These are phyloP conservation scores for Butastur rufipennis DNA, from an alignment of 2,113 vertebrate genomes.

Conservation along the genomic window DNA sequence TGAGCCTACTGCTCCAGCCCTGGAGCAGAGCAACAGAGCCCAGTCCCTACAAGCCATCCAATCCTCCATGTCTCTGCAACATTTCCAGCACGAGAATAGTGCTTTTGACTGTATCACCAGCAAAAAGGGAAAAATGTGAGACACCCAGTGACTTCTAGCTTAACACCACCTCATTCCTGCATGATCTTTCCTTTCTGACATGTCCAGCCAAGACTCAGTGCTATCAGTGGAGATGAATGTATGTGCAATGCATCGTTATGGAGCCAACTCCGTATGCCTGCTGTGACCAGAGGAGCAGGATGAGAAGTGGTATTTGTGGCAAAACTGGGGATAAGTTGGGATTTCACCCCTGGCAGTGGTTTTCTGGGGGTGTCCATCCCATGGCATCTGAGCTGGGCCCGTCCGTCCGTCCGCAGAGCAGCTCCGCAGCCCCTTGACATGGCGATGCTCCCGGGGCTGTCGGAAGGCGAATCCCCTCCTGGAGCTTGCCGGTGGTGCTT, in stretches of 20 bases:
- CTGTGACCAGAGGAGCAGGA: background rate
- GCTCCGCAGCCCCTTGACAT: too few relatives aligned
- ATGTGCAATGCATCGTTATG: accelerated
- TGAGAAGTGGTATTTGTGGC: background rate
- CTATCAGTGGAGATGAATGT: accelerated
- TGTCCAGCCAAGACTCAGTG: background rate
- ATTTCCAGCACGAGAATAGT: background rate
- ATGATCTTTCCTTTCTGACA: accelerated
- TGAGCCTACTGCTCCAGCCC: background rate
- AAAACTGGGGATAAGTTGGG: background rate
- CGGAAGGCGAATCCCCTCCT: too few relatives aligned
- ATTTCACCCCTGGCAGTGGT: background rate
- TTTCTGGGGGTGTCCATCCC: too few relatives aligned
- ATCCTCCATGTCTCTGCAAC: accelerated
- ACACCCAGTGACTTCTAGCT: background rate
- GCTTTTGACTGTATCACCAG: background rate
- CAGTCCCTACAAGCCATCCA: background rate
- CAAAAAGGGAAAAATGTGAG: background rate
- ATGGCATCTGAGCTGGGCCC: too few relatives aligned
- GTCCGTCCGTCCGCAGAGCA: too few relatives aligned
- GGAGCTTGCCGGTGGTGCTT: too few relatives aligned
- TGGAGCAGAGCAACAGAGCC: background rate
- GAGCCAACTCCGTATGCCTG: accelerated
- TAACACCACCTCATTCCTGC: background rate
- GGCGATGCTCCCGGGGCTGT: too few relatives aligned